phyloP scores from a whole-genome alignment of 2,888 invertebrate genomes.

The Ischnus inquisitorius region DNA sequence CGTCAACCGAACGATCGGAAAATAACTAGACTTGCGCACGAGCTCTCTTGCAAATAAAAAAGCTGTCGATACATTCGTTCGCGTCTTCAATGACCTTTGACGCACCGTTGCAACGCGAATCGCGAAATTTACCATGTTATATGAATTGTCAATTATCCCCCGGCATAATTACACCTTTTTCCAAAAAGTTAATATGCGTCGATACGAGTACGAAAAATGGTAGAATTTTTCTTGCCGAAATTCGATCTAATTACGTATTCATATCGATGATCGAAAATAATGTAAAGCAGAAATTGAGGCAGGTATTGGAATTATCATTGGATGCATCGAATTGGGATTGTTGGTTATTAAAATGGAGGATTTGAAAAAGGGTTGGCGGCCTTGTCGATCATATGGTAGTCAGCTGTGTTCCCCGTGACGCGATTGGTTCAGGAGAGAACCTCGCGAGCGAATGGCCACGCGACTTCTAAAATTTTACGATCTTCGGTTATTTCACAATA shows the following conservation, averaged over 20 bases:
- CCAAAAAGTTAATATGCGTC: too few relatives aligned
- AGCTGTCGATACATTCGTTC: not conserved
- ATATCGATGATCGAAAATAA: not conserved
- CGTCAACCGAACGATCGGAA: conserved; percentile 57
- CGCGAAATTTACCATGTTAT: not conserved
- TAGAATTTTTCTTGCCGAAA: not conserved
- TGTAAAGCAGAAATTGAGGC: not conserved
- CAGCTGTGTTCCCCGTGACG: conserved; percentile 76
- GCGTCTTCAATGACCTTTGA: conserved; percentile 7
- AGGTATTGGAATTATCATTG: not conserved
- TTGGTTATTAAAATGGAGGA: conserved; percentile 42
- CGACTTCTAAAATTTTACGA: conserved; percentile 2
- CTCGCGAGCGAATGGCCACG: conserved; percentile 4
- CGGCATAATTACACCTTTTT: not conserved
- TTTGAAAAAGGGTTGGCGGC: conserved; percentile 70
- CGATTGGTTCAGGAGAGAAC: conserved; percentile 26
- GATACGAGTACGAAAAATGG: not conserved
- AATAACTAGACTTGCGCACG: conserved; percentile 50
- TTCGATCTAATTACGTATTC: not conserved
- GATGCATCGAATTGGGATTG: not conserved
- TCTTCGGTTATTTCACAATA: not conserved
- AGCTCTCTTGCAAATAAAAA: not conserved
- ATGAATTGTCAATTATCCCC: not conserved
- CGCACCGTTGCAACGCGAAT: not conserved
- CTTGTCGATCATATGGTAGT: conserved; percentile 80